phyloP scores from a whole-genome alignment of 2,888 invertebrate species.

The Drosophila subquinaria region DNA sequence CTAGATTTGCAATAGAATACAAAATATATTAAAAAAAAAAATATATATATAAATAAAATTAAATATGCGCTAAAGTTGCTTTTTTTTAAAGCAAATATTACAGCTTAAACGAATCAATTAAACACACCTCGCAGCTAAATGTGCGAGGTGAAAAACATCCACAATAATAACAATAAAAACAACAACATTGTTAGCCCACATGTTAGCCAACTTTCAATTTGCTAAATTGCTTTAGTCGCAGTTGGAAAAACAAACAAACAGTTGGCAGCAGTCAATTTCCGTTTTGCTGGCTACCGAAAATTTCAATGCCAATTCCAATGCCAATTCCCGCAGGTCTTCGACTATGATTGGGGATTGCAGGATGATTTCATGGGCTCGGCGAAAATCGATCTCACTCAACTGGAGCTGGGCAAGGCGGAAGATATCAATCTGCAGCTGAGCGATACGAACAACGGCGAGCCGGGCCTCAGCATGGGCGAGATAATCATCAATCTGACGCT shows the following conservation, averaged over 20 bases:
- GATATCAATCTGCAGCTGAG: constrained; percentile 93
- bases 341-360: constrained; percentile 98
- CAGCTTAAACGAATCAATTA: not conserved
- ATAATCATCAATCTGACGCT: constrained; percentile 93
- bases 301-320: not conserved
- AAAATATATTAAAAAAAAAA: not conserved
- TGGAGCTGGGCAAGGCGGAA: constrained; percentile 91
- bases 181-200: constrained; percentile 27
- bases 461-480: constrained; percentile 92
- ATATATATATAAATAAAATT: no score
- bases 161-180: not conserved
- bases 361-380: constrained; percentile 99
- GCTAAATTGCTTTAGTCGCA: constrained; percentile 40
- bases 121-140: constrained; percentile 1
- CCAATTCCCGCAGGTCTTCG: constrained; percentile 90
- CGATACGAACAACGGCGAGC: constrained; percentile 88
- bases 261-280: constrained; percentile 44
- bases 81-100: not conserved
- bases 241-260: constrained; percentile 16
- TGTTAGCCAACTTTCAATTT: constrained; percentile 48
- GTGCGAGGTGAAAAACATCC: constrained; percentile 10
- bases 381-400: constrained; percentile 92
- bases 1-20: no score
- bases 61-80: not conserved
- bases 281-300: constrained; percentile 9